A percentile compares a stretch with the other conserved stretches of the same genome.
These are phyloP conservation scores for Spheniscus humboldti DNA, from an alignment of 2,797 vertebrate genomes.

Conservation along the genomic window DNA sequence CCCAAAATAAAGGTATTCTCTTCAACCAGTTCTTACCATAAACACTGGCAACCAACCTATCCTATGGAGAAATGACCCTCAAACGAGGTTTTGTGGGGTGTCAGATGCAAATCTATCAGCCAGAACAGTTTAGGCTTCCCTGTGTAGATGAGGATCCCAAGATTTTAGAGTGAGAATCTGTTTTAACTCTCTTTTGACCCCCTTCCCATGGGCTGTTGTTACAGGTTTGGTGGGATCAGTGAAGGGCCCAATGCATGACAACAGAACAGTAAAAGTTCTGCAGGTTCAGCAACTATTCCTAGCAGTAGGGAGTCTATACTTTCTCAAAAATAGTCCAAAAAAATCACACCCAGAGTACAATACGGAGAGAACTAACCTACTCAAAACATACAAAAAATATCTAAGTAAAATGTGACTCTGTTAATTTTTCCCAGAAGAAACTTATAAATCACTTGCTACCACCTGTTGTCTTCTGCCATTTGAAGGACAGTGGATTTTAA, in stretches of 20 bases:
- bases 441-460: slow-evolving; percentile 5
- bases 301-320: neutral
- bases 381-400: neutral
- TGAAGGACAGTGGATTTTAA: slow-evolving; percentile 33
- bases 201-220: neutral
- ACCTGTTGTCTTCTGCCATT: slow-evolving; percentile 1
- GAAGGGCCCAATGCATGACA: neutral
- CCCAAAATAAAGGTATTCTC: neutral
- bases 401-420: neutral
- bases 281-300: neutral
- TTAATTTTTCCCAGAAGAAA: slow-evolving; percentile 31
- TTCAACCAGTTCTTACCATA: neutral
- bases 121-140: neutral
- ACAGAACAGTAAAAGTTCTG: neutral
- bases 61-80: neutral
- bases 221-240: neutral
- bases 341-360: neutral
- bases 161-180: neutral
- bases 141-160: neutral
- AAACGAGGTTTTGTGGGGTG: neutral
- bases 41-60: neutral
- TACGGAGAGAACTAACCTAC: neutral
- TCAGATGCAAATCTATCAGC: neutral
- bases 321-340: neutral
- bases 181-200: neutral